Conservation (phyloP, 2,888 invertebrate species). For the Xestia c-nigrum region DNA sequence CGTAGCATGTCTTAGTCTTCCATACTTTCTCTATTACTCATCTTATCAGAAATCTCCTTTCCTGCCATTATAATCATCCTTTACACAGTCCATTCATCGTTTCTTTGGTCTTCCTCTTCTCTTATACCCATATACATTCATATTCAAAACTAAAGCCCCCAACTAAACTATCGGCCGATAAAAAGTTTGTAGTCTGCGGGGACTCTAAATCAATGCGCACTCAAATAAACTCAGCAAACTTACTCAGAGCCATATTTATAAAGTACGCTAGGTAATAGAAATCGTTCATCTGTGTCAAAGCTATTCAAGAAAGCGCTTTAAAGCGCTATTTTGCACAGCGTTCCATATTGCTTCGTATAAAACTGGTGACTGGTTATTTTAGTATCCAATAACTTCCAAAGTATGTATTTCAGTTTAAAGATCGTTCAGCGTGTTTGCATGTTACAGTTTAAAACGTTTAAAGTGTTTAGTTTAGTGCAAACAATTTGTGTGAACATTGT, state of each 20-base stretch:
- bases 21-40: too few species aligned
- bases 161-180: not conserved
- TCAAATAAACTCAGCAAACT: conserved; percentile 5
- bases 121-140: not conserved
- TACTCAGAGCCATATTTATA: conserved; percentile 14
- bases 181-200: not conserved
- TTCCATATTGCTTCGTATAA: conserved; percentile 27
- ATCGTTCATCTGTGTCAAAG: conserved; percentile 40
- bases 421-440: conserved; percentile 16
- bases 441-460: conserved; percentile 13
- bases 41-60: too few species aligned
- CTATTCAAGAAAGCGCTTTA: conserved; percentile 26
- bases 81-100: too few species aligned
- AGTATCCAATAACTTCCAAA: conserved; percentile 43
- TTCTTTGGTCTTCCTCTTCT: too few species aligned
- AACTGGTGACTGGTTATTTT: conserved; percentile 36
- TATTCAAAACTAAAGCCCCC: not conserved
- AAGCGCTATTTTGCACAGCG: conserved; percentile 30
- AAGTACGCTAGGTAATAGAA: conserved; percentile 19
- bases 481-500: not conserved
- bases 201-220: not conserved
- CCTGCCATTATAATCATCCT: too few species aligned
- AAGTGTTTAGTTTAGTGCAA: conserved; percentile 11
- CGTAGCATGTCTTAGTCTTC: too few species aligned
- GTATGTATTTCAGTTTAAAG: conserved; percentile 28